A percentile compares a stretch with the other conserved stretches of the same genome.
These are phyloP conservation scores for Crocodylus rhombifer DNA, from an alignment of 2,797 vertebrate species.

Conservation along the genomic window DNA sequence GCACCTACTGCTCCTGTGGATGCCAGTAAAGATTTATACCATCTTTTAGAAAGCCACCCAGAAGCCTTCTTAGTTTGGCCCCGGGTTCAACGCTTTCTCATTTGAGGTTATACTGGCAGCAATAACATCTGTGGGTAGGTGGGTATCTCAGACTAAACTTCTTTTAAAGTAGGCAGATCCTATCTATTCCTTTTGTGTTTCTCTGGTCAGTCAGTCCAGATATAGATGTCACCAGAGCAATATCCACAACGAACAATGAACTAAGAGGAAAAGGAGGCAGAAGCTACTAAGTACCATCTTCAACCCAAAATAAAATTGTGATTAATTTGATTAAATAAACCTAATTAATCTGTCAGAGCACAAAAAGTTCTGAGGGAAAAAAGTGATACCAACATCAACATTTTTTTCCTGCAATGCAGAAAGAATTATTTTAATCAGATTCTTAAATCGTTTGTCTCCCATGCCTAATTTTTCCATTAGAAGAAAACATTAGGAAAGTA, in stretches of 20 bases:
- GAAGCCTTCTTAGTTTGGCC: not conserved
- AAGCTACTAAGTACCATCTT: not conserved
- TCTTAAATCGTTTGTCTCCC: not conserved
- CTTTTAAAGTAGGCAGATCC: not conserved
- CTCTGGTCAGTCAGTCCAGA: conserved; percentile 35
- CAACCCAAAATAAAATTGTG: not conserved
- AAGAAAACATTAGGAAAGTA: not conserved
- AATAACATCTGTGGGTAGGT: not conserved
- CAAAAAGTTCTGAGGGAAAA: not conserved
- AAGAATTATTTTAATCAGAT: not conserved
- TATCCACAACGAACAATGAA: not conserved
- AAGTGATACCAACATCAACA: accelerated
- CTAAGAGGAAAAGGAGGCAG: not conserved
- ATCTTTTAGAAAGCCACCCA: not conserved
- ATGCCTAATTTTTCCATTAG: not conserved
- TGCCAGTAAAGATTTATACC: not conserved
- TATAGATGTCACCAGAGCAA: not conserved
- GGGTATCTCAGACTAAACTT: not conserved
- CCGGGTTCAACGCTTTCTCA: not conserved
- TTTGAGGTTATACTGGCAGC: not conserved
- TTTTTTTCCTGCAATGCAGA: not conserved
- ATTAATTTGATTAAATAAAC: too few species aligned
- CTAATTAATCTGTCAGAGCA: not conserved
- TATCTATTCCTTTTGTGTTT: not conserved
- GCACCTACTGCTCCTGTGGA: not conserved